A percentile compares a stretch with the other conserved stretches of the same genome.
Evolutionary conservation across 2,888 invertebrate genomes (phyloP).

Genomic region (Desoria tigrina): DNA sequence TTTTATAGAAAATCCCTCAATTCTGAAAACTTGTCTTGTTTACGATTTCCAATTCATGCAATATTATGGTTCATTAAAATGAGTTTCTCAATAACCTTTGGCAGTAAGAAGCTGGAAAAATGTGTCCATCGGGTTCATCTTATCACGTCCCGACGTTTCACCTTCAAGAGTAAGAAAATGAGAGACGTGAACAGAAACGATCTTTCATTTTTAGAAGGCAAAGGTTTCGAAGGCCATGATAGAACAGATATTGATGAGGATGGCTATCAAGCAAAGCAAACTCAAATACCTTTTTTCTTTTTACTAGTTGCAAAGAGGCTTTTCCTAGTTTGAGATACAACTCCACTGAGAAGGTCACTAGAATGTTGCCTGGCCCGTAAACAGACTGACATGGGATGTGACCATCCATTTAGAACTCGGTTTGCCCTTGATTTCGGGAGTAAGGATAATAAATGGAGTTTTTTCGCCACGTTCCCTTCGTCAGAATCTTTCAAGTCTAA

Average conservation of each 20-base stretch:
- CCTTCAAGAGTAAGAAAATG: no score
- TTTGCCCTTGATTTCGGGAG: conserved; percentile 77
- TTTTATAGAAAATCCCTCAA: no score
- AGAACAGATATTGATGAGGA: background rate
- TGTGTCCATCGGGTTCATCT: conserved; percentile 76
- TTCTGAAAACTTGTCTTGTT: no score
- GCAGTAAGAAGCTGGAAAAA: conserved; percentile 82
- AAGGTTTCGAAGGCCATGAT: background rate
- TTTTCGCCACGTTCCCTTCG: conserved; percentile 66
- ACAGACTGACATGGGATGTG: conserved; percentile 73
- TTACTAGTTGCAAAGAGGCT: conserved; percentile 42
- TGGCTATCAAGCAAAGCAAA: background rate
- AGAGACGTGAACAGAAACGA: no score
- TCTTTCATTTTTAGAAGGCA: background rate
- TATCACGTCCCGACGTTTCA: conserved; percentile 58
- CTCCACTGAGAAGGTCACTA: conserved; percentile 74
- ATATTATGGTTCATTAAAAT: no score
- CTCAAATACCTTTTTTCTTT: conserved; percentile 43
- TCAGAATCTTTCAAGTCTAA: conserved; percentile 49
- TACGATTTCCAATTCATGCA: no score
- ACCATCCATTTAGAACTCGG: conserved; percentile 75
- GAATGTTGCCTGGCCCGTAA: conserved; percentile 80
- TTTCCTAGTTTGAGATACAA: conserved; percentile 58
- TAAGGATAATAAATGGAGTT: conserved; percentile 71
- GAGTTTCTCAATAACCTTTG: no score